Evolutionary conservation across 1,140 invertebrate species (phyloP).

Genomic region (Palaemon carinicauda): DNA sequence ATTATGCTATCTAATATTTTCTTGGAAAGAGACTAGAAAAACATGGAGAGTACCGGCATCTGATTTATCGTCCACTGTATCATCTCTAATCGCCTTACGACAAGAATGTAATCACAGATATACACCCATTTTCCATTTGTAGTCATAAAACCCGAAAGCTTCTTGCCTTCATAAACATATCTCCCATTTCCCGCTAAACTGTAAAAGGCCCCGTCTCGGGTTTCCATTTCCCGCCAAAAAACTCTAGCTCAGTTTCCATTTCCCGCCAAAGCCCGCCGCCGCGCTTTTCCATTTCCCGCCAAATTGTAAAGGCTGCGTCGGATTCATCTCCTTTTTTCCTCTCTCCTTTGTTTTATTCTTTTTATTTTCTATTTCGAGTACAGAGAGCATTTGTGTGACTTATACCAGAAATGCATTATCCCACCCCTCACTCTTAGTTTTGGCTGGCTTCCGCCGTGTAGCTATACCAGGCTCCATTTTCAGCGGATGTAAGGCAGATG

Average conservation of each 20-base stretch:
- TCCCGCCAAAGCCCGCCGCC: background rate
- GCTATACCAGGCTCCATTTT: constrained; percentile 5
- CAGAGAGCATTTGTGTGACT: background rate
- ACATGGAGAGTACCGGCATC: too few relatives aligned
- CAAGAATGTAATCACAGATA: background rate
- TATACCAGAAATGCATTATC: constrained; percentile 40
- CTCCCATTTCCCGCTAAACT: background rate
- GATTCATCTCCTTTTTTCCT: background rate
- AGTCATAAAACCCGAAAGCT: background rate
- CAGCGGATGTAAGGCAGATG: background rate
- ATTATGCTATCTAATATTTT: too few relatives aligned
- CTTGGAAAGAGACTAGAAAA: too few relatives aligned
- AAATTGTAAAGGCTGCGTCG: background rate
- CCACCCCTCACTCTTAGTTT: background rate
- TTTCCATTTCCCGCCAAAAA: constrained; percentile 25
- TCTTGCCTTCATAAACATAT: background rate
- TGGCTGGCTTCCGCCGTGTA: constrained; percentile 3
- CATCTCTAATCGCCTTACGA: background rate
- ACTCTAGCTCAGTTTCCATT: background rate
- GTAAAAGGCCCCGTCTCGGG: constrained; percentile 9
- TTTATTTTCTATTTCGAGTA: background rate
- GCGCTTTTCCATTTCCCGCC: background rate
- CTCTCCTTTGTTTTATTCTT: background rate
- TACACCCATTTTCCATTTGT: constrained; percentile 8
- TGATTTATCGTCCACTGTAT: background rate